phyloP scores from a whole-genome alignment of 2,797 vertebrate species.

The Pseudomugil gertrudae region DNA sequence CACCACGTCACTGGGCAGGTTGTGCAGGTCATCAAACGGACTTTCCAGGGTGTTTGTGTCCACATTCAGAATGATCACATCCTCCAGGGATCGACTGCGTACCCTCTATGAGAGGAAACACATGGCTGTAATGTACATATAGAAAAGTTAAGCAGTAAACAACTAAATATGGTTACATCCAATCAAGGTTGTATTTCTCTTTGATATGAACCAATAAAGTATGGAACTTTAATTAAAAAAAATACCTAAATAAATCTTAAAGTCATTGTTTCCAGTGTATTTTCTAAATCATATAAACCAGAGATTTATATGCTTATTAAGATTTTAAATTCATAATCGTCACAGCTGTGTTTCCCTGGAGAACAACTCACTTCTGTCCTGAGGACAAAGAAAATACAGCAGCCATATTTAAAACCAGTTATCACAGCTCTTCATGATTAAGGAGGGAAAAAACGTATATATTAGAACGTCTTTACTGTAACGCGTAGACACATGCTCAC shows the following conservation, averaged over 20 bases:
- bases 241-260: neutral
- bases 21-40: constrained; percentile 92
- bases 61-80: constrained; percentile 96
- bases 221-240: neutral
- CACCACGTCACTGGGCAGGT: constrained; percentile 96
- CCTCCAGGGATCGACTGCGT: constrained; percentile 91
- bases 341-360: constrained; percentile 19
- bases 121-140: neutral
- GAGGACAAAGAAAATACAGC: constrained; percentile 21
- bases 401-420: constrained; percentile 51
- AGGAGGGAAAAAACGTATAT: constrained; percentile 39
- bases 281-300: neutral
- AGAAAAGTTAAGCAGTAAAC: neutral
- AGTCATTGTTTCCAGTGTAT: neutral
- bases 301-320: neutral
- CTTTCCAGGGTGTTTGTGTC: constrained; percentile 96
- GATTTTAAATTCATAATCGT: neutral
- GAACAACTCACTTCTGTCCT: constrained; percentile 22
- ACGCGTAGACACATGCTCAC: constrained; percentile 4
- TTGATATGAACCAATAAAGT: neutral
- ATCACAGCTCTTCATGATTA: constrained; percentile 39
- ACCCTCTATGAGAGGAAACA: constrained; percentile 83
- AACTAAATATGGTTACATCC: neutral
- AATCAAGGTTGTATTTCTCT: neutral
- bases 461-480: constrained; percentile 49